Base-by-base conservation (phyloP, 2,797 vertebrate genomes). In the Cyclopterus lumpus region DNA sequence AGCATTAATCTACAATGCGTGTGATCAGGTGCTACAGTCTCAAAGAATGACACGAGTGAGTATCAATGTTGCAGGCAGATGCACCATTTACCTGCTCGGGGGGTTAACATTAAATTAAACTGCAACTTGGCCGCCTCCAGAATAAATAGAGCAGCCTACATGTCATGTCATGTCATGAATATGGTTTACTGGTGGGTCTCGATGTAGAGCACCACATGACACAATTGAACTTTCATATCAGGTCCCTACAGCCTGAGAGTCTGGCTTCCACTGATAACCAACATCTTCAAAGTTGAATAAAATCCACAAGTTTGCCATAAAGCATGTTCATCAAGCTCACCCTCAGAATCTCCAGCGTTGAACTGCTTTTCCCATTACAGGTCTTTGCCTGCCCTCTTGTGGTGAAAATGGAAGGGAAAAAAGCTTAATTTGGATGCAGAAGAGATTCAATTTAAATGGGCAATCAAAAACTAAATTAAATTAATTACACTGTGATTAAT, bases 231-330 rank as follows among this genome's bases (percentile, higher is more conserved):
- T 80, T 72, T 81, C 72, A 75, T 81, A 90, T 89, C 83, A 75
- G 73, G 65, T 61, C 75, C 61, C 48, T 22, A 65, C 83, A 87
- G 83, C 54, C 76, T 0, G 10, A 71, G 67, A 84, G 85, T 85
- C 85, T 91, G 88, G 67, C 68, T 68, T 72, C 70, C 53, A 54
- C 85, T 87, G 86, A 93, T 91, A 89, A 91, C 81, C 68, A 76
- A 86, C 71, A 89, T 85, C 84, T 89, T 84, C 73, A 84, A 88
- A 88, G 77, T 82, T 86, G 68, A 90, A 76, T 71, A 60, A 83
- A 86, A 89, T 81, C 87, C 79, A 83, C 59, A 15, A 73, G 78
- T 67, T 79, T 79, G 77, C 71, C 63, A 77, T 65, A 72, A 77
- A 79, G 68, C 54, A 71, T 70, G 71, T 73, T 82, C 82, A 84